phyloP scores from a whole-genome alignment of 2,888 invertebrate species.

The Chorisops tibialis region DNA sequence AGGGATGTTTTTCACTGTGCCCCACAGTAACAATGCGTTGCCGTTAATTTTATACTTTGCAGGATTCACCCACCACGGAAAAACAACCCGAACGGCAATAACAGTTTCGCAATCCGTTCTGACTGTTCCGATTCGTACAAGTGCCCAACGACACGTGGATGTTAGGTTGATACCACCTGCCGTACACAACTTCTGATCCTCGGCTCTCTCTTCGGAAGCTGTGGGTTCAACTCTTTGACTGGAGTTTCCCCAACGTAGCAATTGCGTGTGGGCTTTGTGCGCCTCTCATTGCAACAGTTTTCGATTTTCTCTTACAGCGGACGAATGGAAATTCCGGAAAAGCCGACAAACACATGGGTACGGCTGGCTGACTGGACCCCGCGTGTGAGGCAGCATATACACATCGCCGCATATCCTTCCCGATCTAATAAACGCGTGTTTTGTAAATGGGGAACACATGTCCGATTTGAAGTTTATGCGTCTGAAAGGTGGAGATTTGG shows the following conservation, averaged over 20 bases:
- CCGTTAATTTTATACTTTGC: constrained; percentile 9
- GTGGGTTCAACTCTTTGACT: constrained; percentile 9
- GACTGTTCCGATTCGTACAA: too few species aligned
- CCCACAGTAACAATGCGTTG: not conserved
- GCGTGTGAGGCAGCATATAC: not conserved
- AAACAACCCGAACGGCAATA: not conserved
- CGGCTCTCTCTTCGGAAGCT: constrained; percentile 7
- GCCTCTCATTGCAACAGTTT: not conserved
- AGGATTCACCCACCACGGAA: not conserved
- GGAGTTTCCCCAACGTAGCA: constrained; percentile 1
- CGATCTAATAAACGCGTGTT: constrained; percentile 3
- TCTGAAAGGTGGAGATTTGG: constrained; percentile 1
- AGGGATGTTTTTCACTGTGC: constrained; percentile 4
- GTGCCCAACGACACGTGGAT: not conserved
- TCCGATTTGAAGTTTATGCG: constrained; percentile 22
- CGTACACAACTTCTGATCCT: not conserved
- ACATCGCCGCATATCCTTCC: constrained; percentile 18
- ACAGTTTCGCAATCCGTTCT: constrained; percentile 3
- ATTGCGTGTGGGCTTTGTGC: not conserved
- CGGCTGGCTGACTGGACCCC: not conserved
- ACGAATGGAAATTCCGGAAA: not conserved
- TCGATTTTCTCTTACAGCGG: constrained; percentile 7
- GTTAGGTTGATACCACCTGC: constrained; percentile 2
- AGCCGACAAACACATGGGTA: constrained; percentile 15
- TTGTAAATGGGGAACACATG: constrained; percentile 20